Conservation (phyloP, 2,113 vertebrate species). For the Marmota monax region DNA sequence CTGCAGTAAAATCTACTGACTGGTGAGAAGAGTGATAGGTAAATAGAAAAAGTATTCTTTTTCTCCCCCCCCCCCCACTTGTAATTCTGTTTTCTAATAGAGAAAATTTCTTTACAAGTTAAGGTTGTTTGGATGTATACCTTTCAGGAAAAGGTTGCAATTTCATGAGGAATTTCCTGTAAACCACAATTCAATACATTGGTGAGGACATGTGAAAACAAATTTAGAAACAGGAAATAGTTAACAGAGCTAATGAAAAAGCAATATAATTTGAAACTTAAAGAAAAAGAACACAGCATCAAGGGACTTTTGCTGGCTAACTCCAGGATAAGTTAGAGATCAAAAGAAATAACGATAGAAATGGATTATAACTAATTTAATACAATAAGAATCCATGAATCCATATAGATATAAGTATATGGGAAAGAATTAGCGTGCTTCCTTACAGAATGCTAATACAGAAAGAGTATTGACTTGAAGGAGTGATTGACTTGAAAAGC, state of each 20-base stretch:
- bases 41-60: background rate
- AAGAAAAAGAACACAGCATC: background rate
- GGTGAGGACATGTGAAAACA: background rate
- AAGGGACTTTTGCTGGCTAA: background rate
- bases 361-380: conserved; percentile 22
- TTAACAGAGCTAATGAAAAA: background rate
- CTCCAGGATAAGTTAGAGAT: background rate
- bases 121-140: background rate
- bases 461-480: background rate
- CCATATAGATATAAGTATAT: background rate
- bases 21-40: background rate
- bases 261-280: background rate
- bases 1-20: background rate
- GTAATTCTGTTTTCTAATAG: background rate
- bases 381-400: background rate
- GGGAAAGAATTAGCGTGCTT: background rate
- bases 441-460: background rate
- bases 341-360: conserved; percentile 24
- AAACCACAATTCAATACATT: background rate
- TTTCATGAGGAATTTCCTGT: background rate
- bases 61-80: background rate
- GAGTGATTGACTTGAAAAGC: background rate
- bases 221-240: background rate
- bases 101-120: background rate
- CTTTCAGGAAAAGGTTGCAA: background rate